phyloP scores from a whole-genome alignment of 2,888 invertebrate genomes.

The Athalia rosae region DNA sequence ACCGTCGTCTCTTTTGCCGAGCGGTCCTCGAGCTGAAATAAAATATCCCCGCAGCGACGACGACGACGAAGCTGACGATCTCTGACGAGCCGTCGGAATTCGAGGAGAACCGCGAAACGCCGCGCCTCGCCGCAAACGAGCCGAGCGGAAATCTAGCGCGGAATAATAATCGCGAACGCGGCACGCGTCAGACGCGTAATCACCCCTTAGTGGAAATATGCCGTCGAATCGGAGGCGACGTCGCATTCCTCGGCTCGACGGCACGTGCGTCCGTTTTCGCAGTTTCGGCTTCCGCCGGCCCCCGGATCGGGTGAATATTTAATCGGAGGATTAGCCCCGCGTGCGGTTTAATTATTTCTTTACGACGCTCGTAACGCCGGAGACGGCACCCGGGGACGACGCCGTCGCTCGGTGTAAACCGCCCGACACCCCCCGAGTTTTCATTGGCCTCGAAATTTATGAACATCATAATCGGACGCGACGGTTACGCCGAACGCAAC shows the following conservation, averaged over 20 bases:
- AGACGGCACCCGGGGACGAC: background rate
- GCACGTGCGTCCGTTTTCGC: no score
- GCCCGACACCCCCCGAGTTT: background rate
- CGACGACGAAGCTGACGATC: no score
- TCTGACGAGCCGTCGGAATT: no score
- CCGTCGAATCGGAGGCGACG: background rate
- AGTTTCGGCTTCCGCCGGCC: background rate
- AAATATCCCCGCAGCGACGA: background rate
- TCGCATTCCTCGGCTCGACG: no score
- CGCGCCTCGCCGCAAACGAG: no score
- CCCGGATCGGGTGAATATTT: constrained; percentile 5
- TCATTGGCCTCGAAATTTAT: background rate
- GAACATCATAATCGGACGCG: constrained; percentile 30
- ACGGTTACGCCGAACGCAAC: background rate
- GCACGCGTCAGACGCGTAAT: constrained; percentile 4
- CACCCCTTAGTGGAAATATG: background rate
- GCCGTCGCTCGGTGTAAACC: background rate
- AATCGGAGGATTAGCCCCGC: constrained; percentile 8
- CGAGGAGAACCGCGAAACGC: no score
- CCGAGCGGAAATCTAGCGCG: background rate
- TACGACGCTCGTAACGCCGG: background rate
- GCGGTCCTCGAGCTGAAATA: background rate
- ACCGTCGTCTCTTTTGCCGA: no score
- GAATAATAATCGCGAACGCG: background rate
- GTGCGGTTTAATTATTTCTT: constrained; percentile 22